Base-by-base conservation (phyloP, 2,888 invertebrate genomes). In the Conchocele bisecta region DNA sequence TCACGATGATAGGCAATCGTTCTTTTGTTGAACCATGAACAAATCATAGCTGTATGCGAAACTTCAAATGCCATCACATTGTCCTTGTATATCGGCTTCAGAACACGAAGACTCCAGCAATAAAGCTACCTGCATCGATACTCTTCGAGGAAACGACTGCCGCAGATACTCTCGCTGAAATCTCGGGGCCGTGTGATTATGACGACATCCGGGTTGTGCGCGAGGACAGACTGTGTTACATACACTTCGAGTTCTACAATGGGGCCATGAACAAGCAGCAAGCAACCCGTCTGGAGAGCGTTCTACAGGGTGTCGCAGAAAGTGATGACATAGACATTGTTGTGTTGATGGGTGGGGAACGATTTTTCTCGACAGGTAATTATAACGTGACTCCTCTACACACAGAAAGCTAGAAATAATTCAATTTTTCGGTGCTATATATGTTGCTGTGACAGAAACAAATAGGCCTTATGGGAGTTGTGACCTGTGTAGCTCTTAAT, bases 191-290 rank as follows among this genome's bases (percentile, higher is more conserved):
- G n/a, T 67, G 72, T 48, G 29, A 28, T 15, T 33, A 60, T 26
- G 41, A 60, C 17, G 69, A 74, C 35, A 41, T 74, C 4, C 13
- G 17, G 3, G 42, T 63, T 3, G 22, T 42, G 0, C 42, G 22
- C n/a, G 11, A 41, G 11, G 66, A 58, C 6, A 48, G 24, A 22
- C 35, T 70, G n/a, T 66, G 58, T 13, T 66, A 58, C 26, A 54
- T 75, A 5, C 41, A 66, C 29, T 75, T 75, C 39, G 70, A 70
- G 35, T 75, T 75, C 31, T 75, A 75, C 33, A 75, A 75, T 48
- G 75, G 75, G 2, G 75, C 75, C 3, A 75, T 75, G 75, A 61
- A 57, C 35, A 57, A 24, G 1, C 20, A 53, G 13, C 75, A 75
- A 44, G 69, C 61, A 1, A 31, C 33, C 6, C 41, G 66, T n/a